Evolutionary conservation across 2,113 vertebrate genomes (phyloP).

Genomic region (Galbula dea): DNA sequence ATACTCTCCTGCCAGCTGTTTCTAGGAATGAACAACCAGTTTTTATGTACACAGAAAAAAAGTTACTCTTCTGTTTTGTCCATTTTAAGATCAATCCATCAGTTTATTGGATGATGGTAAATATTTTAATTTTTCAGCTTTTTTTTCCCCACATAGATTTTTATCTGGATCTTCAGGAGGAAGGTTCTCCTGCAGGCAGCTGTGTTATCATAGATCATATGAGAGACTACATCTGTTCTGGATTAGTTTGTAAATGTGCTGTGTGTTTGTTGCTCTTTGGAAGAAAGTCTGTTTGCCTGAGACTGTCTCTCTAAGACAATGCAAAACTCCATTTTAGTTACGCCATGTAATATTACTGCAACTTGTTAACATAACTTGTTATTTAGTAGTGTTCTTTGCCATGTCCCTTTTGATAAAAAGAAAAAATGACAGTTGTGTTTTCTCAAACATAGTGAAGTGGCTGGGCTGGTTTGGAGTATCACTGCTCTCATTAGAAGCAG

Average conservation of each 20-base stretch:
- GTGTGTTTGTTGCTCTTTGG: fast-evolving
- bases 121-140: not conserved
- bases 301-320: not conserved
- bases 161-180: not conserved
- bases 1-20: not conserved
- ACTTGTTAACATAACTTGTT: not conserved
- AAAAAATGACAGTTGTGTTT: not conserved
- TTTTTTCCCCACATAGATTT: not conserved
- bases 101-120: not conserved
- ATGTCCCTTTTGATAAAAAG: not conserved
- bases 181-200: not conserved
- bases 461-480: not conserved
- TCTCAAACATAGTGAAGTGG: not conserved
- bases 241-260: not conserved
- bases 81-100: not conserved
- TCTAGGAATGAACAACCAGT: not conserved
- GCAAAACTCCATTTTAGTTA: not conserved
- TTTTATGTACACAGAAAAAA: not conserved
- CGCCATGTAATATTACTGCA: not conserved
- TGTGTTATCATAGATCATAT: not conserved
- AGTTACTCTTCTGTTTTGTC: not conserved
- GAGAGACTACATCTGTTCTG: not conserved
- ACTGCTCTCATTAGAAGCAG: not conserved
- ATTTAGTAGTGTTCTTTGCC: not conserved
- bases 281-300: not conserved